Evolutionary conservation across 2,113 vertebrate species (phyloP).

Genomic region (Corythornis vintsioides): DNA sequence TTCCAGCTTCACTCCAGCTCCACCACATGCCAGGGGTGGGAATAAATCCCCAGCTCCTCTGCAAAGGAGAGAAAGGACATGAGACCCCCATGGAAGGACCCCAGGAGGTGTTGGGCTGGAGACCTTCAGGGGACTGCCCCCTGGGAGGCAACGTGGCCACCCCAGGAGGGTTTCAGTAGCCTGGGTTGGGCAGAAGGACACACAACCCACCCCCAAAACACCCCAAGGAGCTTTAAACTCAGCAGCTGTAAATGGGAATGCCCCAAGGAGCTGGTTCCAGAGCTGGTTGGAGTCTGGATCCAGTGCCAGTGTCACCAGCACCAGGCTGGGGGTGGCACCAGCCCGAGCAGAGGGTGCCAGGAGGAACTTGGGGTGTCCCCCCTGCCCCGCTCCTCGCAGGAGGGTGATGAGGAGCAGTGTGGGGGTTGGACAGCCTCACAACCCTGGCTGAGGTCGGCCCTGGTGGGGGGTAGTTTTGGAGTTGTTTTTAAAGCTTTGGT

Average conservation of each 20-base stretch:
- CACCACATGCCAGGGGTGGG: background rate
- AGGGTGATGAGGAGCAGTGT: background rate
- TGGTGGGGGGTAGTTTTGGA: background rate
- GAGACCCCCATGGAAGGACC: too few species aligned
- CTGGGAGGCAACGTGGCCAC: background rate
- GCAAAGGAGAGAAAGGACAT: background rate
- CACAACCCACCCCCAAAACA: background rate
- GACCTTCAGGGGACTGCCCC: too few species aligned
- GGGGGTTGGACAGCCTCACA: background rate
- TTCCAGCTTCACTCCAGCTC: background rate
- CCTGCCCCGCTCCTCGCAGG: too few species aligned
- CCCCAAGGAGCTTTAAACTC: background rate
- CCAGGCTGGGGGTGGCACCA: accelerated
- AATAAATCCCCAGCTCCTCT: background rate
- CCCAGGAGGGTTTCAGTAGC: background rate
- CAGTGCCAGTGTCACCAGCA: background rate
- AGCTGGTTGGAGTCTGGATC: too few species aligned
- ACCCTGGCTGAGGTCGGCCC: accelerated
- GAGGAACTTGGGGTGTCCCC: background rate
- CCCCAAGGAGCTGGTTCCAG: accelerated
- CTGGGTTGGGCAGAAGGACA: background rate
- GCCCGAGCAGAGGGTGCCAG: accelerated
- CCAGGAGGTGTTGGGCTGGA: too few species aligned
- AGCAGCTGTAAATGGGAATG: background rate
- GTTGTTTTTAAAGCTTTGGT: too few species aligned